Conservation (phyloP, 1,140 invertebrate species). For the Meloidogyne floridensis region DNA sequence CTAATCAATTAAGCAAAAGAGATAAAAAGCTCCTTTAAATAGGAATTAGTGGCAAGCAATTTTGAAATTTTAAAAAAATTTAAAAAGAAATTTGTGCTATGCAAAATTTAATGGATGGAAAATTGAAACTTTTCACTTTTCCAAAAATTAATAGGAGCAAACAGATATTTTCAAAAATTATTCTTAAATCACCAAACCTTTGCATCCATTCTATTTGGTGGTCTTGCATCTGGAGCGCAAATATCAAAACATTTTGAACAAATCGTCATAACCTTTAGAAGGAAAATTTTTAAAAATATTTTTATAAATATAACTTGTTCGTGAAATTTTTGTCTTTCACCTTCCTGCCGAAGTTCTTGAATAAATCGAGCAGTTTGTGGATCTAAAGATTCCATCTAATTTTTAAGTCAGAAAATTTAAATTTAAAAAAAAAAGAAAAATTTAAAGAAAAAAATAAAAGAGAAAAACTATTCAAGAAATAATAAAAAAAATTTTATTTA, state of each 20-base stretch:
- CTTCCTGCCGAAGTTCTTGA: conserved; percentile 37
- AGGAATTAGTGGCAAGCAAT: no score
- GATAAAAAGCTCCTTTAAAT: no score
- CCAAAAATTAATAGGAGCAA: no score
- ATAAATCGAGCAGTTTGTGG: conserved; percentile 31
- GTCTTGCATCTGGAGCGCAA: conserved; percentile 59
- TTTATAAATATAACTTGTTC: conserved; percentile 28
- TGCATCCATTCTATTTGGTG: conserved; percentile 54
- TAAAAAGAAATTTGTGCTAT: no score
- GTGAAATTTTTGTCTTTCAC: conserved; percentile 35
- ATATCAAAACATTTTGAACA: conserved; percentile 62
- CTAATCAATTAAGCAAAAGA: no score
- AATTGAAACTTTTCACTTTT: no score
- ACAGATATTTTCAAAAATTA: no score
- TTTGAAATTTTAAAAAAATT: no score
- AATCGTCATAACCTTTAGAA: conserved; percentile 25
- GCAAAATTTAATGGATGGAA: no score
- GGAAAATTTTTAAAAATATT: neutral
- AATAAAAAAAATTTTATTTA: neutral
- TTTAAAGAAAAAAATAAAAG: neutral
- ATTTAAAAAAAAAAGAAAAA: neutral
- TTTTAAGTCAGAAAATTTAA: no score
- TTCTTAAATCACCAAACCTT: conserved; percentile 29
- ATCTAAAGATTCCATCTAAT: conserved; percentile 22
- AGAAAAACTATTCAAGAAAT: neutral